These are phyloP conservation scores for Oikopleura vanhoeffeni DNA, from an alignment of 23 tunicate species.

Conservation along the genomic window DNA sequence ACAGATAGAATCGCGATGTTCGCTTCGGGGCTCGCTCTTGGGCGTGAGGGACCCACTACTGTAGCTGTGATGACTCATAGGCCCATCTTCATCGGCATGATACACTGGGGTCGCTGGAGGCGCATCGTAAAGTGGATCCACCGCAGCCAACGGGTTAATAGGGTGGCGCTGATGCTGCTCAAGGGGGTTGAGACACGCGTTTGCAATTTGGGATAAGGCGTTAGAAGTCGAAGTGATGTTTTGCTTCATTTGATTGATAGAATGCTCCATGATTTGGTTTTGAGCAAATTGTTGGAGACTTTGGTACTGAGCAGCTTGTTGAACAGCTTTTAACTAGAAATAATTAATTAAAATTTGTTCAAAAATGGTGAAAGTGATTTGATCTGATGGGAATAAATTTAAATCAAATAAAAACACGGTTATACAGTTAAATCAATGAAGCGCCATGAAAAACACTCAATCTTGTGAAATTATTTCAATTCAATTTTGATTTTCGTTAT, in stretches of 20 bases:
- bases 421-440: too few relatives aligned
- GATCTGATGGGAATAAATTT: too few relatives aligned
- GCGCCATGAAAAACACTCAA: too few relatives aligned
- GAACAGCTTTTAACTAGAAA: constrained; percentile 4
- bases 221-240: not conserved
- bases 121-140: constrained; percentile 15
- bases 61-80: not conserved
- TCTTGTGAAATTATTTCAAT: too few relatives aligned
- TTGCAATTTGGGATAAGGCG: not conserved
- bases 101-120: constrained; percentile 13
- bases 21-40: not conserved
- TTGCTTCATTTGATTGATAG: constrained; percentile 1
- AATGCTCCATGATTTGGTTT: constrained; percentile 12
- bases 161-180: not conserved
- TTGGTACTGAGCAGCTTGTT: not conserved
- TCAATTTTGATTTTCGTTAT: too few relatives aligned
- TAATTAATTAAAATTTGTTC: too few relatives aligned
- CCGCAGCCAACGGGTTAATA: not conserved
- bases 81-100: constrained; percentile 8
- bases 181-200: not conserved
- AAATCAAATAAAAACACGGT: too few relatives aligned
- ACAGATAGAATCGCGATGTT: constrained; percentile 11
- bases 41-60: not conserved
- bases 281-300: not conserved
- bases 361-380: too few relatives aligned